A percentile compares a stretch with the other conserved stretches of the same genome.
Conservation (phyloP, 2,888 invertebrate species). For the Drosophila cracens region DNA sequence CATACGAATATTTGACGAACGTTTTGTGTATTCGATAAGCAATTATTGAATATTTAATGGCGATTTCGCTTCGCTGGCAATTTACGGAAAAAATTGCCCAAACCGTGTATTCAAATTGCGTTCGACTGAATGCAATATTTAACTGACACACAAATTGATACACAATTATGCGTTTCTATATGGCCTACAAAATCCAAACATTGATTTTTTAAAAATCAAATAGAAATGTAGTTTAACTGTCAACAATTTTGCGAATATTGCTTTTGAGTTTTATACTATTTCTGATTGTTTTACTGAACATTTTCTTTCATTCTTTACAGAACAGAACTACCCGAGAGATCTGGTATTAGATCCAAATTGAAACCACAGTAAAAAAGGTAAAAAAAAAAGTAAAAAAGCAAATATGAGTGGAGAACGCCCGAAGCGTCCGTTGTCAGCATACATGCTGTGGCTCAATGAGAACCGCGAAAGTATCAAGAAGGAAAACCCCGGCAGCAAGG, state of each 20-base stretch:
- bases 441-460: conserved; percentile 97
- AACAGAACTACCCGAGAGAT: conserved; percentile 16
- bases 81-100: background rate
- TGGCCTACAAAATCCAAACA: background rate
- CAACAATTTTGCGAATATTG: background rate
- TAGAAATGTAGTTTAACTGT: background rate
- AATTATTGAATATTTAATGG: conserved; percentile 61
- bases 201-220: background rate
- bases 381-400: conserved; percentile 2
- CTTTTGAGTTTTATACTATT: background rate
- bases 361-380: conserved; percentile 8
- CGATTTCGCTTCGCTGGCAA: conserved; percentile 10
- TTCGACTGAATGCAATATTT: background rate
- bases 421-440: conserved; percentile 96
- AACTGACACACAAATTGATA: conserved; percentile 12
- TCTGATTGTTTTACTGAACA: conserved; percentile 5
- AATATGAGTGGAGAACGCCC: conserved; percentile 94
- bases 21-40: conserved; percentile 39
- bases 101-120: background rate
- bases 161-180: background rate
- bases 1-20: conserved; percentile 54
- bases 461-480: conserved; percentile 94
- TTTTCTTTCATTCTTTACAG: conserved; percentile 19
- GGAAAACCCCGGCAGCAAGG: conserved; percentile 95
- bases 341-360: background rate